Base-by-base conservation (phyloP, 2,888 invertebrate species). In the Thecophora atra region DNA sequence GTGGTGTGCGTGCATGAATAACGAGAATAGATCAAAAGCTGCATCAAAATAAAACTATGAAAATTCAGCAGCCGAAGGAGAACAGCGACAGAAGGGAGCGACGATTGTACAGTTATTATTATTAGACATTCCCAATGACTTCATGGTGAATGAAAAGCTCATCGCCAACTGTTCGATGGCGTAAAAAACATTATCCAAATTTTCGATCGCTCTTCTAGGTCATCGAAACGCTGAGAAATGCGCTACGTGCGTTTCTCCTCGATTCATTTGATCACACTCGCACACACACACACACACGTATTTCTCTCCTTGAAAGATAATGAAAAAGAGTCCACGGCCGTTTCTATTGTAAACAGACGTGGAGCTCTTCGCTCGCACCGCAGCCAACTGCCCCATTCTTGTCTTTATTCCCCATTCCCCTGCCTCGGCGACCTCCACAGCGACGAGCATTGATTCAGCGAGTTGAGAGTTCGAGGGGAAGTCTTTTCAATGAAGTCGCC, bases 301-400 rank as follows among this genome's bases (percentile, higher is more conserved):
- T 77, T 77, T 80, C 81, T 85, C 82, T 84, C 85, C 84, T 84
- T 85, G 85, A 84, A 81, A 84, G 84, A 85, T 84, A 85, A 85
- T 80, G 79, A 78, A 83, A 83, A 82, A 81, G 83, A 81, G 84
- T 79, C 83, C 84, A 84, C 82, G 84, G 84, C 80, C 85, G 83
- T 80, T 82, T 81, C 81, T 83, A 82, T 83, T 82, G 82, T 81
- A 81, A 81, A 81, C 80, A 80, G 77, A 79, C 72, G 80, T 77
- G 47, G 17, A 47, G 13, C 47, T 11, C 5, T 47, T 47, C 44
- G 47, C n/a, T n/a, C 5, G 47, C 13, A n/a, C 17, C 44, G 44
- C 44, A 44, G 44, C 8, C 17, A 15, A 17, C 15, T n/a, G 47
- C 47, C 47, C 47, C n/a, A 2, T 1, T n/a, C 47, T n/a, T n/a